Evolutionary conservation across 1,140 invertebrate genomes (phyloP), one percentile per base, ranked within the genome.

Genomic region (Drosophila bifasciata): DNA sequence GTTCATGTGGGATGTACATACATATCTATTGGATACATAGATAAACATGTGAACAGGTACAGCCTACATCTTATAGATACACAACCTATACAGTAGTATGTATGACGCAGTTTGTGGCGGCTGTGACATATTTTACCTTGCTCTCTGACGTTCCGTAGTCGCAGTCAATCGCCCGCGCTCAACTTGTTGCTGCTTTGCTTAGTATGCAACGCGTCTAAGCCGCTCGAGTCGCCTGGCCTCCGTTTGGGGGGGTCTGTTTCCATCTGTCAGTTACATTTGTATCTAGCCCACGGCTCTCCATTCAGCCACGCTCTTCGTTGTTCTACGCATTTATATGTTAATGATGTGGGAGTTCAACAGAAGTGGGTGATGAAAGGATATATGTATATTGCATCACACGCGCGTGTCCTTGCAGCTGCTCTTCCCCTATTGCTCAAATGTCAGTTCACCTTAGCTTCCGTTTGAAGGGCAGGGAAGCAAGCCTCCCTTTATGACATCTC

Each of bases 271-370:
- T 59, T 79, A 79, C 53, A 70, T 62, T 74, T 64, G 50, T 71
- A 63, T 57, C 72, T 61, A 39, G 36, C 46, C 32, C 32, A 36
- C 13, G 32, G 32, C 32, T 36, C 32, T 36, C 11, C 13, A 36
- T 36, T 11, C 11, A 69, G 48, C 39, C 58, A 71, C 41, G 66
- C 71, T 62, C 57, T 9, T 7, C 3, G 28, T 9, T 11, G 81
- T 60, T 86, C 70, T 85, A 77, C 81, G 59, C 74, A 85, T 85
- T 80, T 86, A 81, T 86, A 85, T 85, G 81, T 61, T 86, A 86
- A 80, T 85, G 81, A 25, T 21, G 46, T 21, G 63, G 50, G 60
- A 41, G 39, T 49, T 23, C n/a, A 36, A 11, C 11, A 36, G 9
- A 36, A 36, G 40, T 48, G 49, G 56, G 41, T 19, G 40, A 25